These are phyloP conservation scores for Drosophila multiciliata DNA, from an alignment of 2,888 invertebrate species.

Conservation along the genomic window DNA sequence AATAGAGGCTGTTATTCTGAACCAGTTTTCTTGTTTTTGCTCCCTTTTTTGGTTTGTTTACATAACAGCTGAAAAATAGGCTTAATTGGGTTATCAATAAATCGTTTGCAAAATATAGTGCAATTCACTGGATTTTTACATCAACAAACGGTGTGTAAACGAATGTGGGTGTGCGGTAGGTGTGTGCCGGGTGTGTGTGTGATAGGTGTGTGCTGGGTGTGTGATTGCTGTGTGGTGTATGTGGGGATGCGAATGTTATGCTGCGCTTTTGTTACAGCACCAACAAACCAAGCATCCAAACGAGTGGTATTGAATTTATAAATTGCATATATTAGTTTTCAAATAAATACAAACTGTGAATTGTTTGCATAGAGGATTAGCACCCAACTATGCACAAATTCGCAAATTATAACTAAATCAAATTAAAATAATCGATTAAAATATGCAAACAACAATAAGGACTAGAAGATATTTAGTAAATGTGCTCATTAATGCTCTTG, in stretches of 20 bases:
- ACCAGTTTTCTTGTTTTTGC: conserved; percentile 19
- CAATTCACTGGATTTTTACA: conserved; percentile 56
- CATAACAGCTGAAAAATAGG: conserved; percentile 50
- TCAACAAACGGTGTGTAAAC: conserved; percentile 15
- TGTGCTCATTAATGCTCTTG: not conserved
- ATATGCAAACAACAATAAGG: not conserved
- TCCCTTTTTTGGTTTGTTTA: conserved; percentile 40
- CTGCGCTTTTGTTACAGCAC: conserved; percentile 8
- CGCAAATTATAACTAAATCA: conserved; percentile 42
- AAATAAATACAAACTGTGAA: conserved; percentile 45
- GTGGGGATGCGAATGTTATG: conserved; percentile 1
- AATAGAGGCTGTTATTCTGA: conserved; percentile 25
- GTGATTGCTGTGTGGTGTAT: conserved; percentile 3
- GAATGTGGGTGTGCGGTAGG: conserved; percentile 1
- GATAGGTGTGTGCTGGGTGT: conserved; percentile 8
- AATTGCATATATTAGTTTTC: conserved; percentile 58
- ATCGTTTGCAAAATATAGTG: conserved; percentile 60
- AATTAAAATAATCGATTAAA: conserved; percentile 40
- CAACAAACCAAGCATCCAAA: conserved; percentile 2
- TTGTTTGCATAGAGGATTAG: conserved; percentile 51
- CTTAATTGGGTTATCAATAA: conserved; percentile 71
- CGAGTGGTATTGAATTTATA: conserved; percentile 22
- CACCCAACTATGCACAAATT: conserved; percentile 34
- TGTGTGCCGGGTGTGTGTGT: not conserved
- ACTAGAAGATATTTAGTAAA: not conserved